Percentiles rank a stretch among this genome's conserved stretches.
phyloP scores from a whole-genome alignment of 1,140 invertebrate species.

The Drosophila insularis region DNA sequence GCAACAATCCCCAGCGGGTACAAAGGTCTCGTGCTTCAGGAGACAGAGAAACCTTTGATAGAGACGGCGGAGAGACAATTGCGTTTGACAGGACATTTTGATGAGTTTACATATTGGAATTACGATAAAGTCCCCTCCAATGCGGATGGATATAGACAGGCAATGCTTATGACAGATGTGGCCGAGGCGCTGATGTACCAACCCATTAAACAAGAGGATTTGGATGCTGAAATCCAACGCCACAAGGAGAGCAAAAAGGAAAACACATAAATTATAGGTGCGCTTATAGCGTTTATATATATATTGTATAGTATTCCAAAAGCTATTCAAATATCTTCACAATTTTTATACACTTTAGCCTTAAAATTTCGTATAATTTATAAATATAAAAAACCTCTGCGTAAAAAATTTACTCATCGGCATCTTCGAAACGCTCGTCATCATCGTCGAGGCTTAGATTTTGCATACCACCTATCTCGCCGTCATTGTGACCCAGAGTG shows the following conservation, averaged over 20 bases:
- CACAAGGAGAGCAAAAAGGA: conserved; percentile 41
- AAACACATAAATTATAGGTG: conserved; percentile 37
- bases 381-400: conserved; percentile 41
- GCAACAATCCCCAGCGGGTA: conserved; percentile 85
- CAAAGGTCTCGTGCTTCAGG: conserved; percentile 86
- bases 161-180: conserved; percentile 88
- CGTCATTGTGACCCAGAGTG: conserved; percentile 57
- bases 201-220: conserved; percentile 34
- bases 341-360: conserved; percentile 50
- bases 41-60: conserved; percentile 84
- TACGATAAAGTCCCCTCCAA: conserved; percentile 88
- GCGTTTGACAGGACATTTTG: conserved; percentile 85
- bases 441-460: conserved; percentile 74
- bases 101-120: conserved; percentile 89
- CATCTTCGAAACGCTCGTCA: conserved; percentile 76
- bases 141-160: conserved; percentile 86
- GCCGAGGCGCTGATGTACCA: conserved; percentile 83
- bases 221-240: conserved; percentile 51
- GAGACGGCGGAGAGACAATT: conserved; percentile 85
- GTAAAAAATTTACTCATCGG: conserved; percentile 67
- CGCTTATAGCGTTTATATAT: conserved; percentile 63
- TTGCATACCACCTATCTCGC: conserved; percentile 61
- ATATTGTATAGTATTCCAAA: conserved; percentile 68
- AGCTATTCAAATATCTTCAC: conserved; percentile 68
- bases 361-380: conserved; percentile 58